Evolutionary conservation across 2,113 vertebrate species (phyloP).

Genomic region (Naja naja): DNA sequence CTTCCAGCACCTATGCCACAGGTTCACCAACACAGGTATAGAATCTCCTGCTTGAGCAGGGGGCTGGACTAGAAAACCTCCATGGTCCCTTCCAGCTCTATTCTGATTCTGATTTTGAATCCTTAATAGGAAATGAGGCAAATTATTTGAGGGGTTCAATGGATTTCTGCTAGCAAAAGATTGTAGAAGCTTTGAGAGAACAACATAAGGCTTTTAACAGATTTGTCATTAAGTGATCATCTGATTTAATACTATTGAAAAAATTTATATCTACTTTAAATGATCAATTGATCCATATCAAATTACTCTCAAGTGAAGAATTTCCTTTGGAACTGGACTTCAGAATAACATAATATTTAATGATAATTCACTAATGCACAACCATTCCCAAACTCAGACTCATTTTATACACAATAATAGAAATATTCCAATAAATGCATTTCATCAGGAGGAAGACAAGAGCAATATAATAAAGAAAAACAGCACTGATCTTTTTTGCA

Average conservation of each 20-base stretch:
- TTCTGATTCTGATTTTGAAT: too few species aligned
- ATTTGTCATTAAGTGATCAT: not conserved
- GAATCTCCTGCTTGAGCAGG: too few species aligned
- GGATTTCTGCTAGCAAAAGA: not conserved
- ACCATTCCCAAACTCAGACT: not conserved
- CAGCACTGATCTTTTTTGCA: not conserved
- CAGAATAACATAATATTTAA: not conserved
- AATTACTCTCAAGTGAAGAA: not conserved
- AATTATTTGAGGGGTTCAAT: not conserved
- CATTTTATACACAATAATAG: not conserved
- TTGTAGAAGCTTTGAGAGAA: not conserved
- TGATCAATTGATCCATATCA: not conserved
- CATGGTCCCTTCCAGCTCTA: too few species aligned
- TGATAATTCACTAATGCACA: not conserved
- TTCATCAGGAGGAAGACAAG: not conserved
- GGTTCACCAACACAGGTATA: too few species aligned
- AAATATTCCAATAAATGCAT: not conserved
- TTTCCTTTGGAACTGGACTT: not conserved
- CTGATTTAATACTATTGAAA: not conserved
- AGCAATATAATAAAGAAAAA: not conserved
- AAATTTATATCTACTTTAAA: not conserved
- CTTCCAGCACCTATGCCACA: too few species aligned
- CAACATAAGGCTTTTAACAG: not conserved
- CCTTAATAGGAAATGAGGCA: not conserved
- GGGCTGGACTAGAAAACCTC: too few species aligned